Base-by-base conservation (phyloP, 2,113 vertebrate genomes). In the Coturnix japonica region DNA sequence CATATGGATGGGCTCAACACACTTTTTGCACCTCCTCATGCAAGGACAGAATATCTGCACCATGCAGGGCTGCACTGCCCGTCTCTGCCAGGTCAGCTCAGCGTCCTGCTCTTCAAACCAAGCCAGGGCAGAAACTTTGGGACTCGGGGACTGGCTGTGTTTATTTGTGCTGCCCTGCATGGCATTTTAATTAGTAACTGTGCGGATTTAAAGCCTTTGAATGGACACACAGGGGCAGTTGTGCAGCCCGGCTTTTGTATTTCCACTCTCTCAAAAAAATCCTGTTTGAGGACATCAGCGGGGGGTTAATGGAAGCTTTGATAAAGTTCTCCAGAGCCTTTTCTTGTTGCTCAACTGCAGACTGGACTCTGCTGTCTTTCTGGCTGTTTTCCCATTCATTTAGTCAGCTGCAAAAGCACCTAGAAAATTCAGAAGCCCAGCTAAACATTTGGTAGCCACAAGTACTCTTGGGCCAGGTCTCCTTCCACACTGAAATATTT, bases 281-380 rank as follows among this genome's bases (percentile, higher is more conserved):
- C 53, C 76, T 85, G 87, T 92, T 97, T 95, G 84, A 96, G 93
- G 95, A 94, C 81, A 96, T 69, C 95, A 92, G 96, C 86, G 64
- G 95, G 96, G 89, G 94, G 96, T 95, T 97, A 97, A 97, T 97
- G 79, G 91, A 94, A 94, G 89, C 95, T 97, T 97, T 97, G 95
- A 97, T 96, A 96, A 96, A 94, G 94, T 95, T 95, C 90, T 95
- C 91, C 49, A 23, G 93, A 95, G 96, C 92, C 95, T 96, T 95
- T 96, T 90, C 94, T 81, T 93, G 94, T 96, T 94, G 92, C 92
- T 97, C 93, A 96, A 91, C 93, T 96, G 85, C 87, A 57, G 90
- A 95, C 86, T 13, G 71, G 93, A 95, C 80, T 93, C 94, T 72
- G 74, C 94, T 91, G 92, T 90, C 87, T 89, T 93, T 78, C 83